Evolutionary conservation across 2,797 vertebrate genomes (phyloP).

Genomic region (Anas bernieri): DNA sequence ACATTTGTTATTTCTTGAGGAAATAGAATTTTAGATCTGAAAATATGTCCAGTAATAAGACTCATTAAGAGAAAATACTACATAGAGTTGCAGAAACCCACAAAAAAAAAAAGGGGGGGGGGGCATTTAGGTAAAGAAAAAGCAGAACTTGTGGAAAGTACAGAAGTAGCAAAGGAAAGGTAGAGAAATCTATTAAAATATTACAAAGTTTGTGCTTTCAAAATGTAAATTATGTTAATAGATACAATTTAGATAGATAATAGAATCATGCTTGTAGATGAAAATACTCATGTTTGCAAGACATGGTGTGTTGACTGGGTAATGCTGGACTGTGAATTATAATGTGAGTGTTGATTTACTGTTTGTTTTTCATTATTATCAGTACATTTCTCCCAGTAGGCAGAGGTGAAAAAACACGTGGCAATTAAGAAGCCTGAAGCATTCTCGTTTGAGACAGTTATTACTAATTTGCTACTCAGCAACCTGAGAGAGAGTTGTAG

Average conservation of each 20-base stretch:
- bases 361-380: neutral
- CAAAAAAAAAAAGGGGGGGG: neutral
- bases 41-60: neutral
- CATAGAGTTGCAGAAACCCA: neutral
- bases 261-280: neutral
- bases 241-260: no score
- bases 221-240: neutral
- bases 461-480: neutral
- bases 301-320: neutral
- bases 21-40: neutral
- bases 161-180: neutral
- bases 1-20: neutral
- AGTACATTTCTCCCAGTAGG: neutral
- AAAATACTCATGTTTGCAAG: neutral
- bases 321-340: neutral
- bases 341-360: neutral
- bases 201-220: neutral
- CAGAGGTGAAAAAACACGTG: neutral
- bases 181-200: neutral
- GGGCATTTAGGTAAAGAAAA: neutral
- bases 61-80: neutral
- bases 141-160: neutral
- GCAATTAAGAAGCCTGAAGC: neutral
- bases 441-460: neutral
- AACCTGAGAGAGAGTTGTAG: neutral